A percentile compares a stretch with the other conserved stretches of the same genome.
Conservation (phyloP, 2,888 invertebrate genomes). For the Tuta absoluta region DNA sequence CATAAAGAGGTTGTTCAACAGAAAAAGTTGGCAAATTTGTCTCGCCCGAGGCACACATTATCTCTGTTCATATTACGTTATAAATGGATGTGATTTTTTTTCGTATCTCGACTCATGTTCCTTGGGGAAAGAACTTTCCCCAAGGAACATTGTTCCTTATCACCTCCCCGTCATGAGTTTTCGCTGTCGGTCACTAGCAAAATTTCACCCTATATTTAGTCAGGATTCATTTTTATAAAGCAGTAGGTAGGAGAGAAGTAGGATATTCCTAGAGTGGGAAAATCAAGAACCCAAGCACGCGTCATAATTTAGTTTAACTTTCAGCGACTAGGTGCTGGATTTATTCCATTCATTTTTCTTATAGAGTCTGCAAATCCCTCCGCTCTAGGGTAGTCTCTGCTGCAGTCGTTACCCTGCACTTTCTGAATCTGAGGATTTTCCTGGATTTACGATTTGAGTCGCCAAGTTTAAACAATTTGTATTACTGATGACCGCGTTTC, state of each 20-base stretch:
- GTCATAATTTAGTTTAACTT: conserved; percentile 42
- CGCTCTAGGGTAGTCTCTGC: conserved; percentile 47
- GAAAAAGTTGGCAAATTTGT: conserved; percentile 65
- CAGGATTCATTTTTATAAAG: no score
- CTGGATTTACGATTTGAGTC: conserved; percentile 39
- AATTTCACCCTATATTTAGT: no score
- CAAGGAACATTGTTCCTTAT: no score
- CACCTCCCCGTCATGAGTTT: no score
- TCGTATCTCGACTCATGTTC: no score
- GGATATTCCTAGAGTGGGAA: not conserved
- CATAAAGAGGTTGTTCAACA: conserved; percentile 63
- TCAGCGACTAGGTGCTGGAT: conserved; percentile 44
- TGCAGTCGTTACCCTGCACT: conserved; percentile 54
- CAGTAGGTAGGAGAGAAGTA: not conserved
- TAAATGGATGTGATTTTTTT: conserved; percentile 56
- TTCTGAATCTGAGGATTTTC: conserved; percentile 42
- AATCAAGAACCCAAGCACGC: conserved; percentile 28
- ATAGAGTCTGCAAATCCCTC: conserved; percentile 53
- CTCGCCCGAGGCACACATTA: conserved; percentile 61
- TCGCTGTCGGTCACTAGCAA: no score
- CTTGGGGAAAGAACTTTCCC: no score
- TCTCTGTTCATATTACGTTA: conserved; percentile 60
- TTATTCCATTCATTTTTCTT: conserved; percentile 56
- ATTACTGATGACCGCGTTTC: conserved; percentile 24
- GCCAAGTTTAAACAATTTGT: conserved; percentile 37